Percentiles rank a stretch among this genome's conserved stretches.
phyloP scores from a whole-genome alignment of 2,113 vertebrate species.

The Daboia siamensis region DNA sequence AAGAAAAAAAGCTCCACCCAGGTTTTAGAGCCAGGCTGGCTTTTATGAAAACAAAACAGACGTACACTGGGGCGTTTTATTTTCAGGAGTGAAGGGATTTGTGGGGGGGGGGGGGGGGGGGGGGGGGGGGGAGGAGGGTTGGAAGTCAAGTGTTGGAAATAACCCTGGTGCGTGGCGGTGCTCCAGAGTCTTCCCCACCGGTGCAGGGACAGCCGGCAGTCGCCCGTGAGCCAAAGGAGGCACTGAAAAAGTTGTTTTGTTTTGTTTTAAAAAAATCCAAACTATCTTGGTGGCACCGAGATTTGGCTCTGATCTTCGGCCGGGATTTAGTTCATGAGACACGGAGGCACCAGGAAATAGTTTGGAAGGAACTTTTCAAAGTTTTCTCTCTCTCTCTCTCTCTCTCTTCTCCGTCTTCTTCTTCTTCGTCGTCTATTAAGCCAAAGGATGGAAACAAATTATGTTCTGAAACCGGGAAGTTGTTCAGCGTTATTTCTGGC shows the following conservation, averaged over 20 bases:
- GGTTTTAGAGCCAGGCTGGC: background rate
- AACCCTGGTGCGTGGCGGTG: conserved; percentile 51
- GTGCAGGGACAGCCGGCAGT: conserved; percentile 3
- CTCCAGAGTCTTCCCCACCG: background rate
- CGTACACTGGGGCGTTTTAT: conserved; percentile 7
- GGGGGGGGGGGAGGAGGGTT: conserved; percentile 30
- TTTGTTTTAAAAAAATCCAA: conserved; percentile 31
- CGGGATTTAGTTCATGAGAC: conserved; percentile 60
- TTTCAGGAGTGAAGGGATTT: background rate
- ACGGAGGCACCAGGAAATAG: conserved; percentile 56
- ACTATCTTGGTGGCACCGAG: conserved; percentile 52
- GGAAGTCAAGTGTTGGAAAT: conserved; percentile 57
- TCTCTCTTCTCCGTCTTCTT: background rate
- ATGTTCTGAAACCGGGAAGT: conserved; percentile 48
- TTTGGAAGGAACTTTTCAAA: conserved; percentile 29
- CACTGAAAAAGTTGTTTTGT: background rate
- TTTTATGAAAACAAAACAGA: background rate
- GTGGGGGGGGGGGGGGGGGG: background rate
- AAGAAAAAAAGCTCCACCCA: conserved; percentile 29
- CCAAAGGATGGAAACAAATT: conserved; percentile 44
- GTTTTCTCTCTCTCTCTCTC: background rate
- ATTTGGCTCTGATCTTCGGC: conserved; percentile 43
- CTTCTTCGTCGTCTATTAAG: conserved; percentile 38
- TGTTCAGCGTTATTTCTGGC: conserved; percentile 55
- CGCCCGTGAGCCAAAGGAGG: conserved; percentile 23